A percentile compares a stretch with the other conserved stretches of the same genome.
Evolutionary conservation across 2,888 invertebrate species (phyloP).

Genomic region (Antheraea yamamai): DNA sequence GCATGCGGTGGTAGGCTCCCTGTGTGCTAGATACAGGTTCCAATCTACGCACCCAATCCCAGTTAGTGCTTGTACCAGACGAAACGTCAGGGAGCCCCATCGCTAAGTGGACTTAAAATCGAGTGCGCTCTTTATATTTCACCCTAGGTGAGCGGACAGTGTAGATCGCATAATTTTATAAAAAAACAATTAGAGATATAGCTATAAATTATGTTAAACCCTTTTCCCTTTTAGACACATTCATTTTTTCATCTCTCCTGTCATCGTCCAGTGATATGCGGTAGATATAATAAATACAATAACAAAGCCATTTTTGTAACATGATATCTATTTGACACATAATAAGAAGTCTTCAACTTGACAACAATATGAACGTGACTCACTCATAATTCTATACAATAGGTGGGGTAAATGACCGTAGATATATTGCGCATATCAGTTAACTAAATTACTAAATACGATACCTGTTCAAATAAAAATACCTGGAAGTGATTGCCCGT

Average conservation of each 20-base stretch:
- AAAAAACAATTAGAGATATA: background rate
- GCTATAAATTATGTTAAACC: background rate
- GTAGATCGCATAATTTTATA: background rate
- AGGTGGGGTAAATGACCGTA: background rate
- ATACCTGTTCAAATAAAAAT: background rate
- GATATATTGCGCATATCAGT: background rate
- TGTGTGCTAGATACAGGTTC: no score
- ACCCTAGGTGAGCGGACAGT: background rate
- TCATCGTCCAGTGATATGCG: no score
- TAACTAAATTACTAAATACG: background rate
- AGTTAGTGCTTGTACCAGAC: no score
- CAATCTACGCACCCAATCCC: no score
- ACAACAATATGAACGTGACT: slow-evolving; percentile 2
- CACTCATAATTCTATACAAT: slow-evolving; percentile 5
- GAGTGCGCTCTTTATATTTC: no score
- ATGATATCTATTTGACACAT: background rate
- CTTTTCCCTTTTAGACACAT: background rate
- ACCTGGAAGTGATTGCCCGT: background rate
- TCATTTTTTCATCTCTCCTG: no score
- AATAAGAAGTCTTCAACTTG: background rate
- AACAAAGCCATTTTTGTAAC: background rate
- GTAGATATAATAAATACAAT: background rate
- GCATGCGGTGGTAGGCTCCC: no score
- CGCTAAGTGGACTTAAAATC: no score
- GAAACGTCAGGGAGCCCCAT: no score